Conservation (phyloP, 2,113 vertebrate genomes). For the Anoura caudifer region DNA sequence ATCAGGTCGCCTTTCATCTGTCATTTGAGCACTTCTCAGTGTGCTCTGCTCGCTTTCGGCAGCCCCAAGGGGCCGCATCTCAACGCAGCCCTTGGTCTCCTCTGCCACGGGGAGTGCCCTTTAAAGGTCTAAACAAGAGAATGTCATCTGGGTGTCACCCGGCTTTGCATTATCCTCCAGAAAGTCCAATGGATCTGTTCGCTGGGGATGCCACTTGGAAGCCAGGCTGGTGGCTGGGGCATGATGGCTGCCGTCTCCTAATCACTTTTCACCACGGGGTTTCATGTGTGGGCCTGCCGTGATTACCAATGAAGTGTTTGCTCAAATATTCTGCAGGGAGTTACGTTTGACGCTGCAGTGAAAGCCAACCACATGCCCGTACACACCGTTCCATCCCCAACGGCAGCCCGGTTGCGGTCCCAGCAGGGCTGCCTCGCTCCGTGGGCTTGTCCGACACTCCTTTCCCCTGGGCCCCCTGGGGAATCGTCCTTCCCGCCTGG, state of each 20-base stretch:
- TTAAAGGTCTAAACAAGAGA: constrained; percentile 78
- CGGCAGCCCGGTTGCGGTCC: rapidly evolving
- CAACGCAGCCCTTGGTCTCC: constrained; percentile 75
- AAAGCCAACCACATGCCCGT: background rate
- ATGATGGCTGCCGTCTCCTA: background rate
- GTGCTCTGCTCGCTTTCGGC: constrained; percentile 45
- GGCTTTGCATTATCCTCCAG: constrained; percentile 42
- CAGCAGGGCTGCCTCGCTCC: too few relatives aligned
- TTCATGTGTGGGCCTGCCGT: background rate
- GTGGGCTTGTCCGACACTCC: rapidly evolving
- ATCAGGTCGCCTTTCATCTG: constrained; percentile 47
- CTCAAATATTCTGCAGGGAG: background rate
- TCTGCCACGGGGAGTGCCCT: constrained; percentile 55
- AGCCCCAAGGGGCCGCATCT: constrained; percentile 53
- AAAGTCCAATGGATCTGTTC: constrained; percentile 62
- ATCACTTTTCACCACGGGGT: background rate
- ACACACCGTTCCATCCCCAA: background rate
- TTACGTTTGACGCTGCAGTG: background rate
- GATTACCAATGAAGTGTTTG: background rate
- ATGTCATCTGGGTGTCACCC: constrained; percentile 57
- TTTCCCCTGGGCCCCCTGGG: background rate
- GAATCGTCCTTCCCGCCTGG: background rate
- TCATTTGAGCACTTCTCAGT: constrained; percentile 47
- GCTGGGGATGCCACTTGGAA: background rate
- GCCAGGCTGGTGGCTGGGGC: background rate